Base-by-base conservation (phyloP, 2,797 vertebrate species). In the Esox masquinongy region DNA sequence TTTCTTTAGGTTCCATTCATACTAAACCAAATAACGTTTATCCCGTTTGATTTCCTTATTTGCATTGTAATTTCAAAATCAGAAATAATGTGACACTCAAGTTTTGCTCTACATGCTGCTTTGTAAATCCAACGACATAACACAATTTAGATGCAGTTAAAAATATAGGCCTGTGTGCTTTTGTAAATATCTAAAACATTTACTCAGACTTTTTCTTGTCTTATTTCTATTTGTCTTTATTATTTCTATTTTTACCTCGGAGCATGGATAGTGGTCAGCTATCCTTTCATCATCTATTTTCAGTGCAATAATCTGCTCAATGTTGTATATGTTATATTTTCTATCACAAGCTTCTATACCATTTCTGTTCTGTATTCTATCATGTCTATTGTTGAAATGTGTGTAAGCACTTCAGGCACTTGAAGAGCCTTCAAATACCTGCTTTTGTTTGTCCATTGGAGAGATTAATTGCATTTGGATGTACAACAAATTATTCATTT, bases 301-400 rank as follows among this genome's bases (percentile, higher is more conserved):
- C 84, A 70, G 85, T 88, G 89, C 89, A 92, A 90, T 91, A 89
- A 89, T 82, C 43, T 79, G 77, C 87, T 73, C 86, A 77, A 80
- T 87, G 77, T 88, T 73, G 86, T 79, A 80, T 85, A 51, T 69
- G 83, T 89, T 84, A 66, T 72, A 82, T 72, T 49, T 70, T 72
- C 61, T 56, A 50, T 70, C 66, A 64, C 49, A 59, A 51, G 69
- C 43, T 90, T 91, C 76, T 2, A 39, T 39, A 39, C 36, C 2
- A 39, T 39, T 39, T 39, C 36, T 39, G 36, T 3, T 39, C 36
- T 5, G 36, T 39, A 39, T 39, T 39, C 36, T 39, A 8, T 81
- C 80, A 84, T 89, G 56, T 50, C 26, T 70, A 53, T 49, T 53
- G 78, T 85, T 89, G 87, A 86, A 90, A 85, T 84, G 79, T 26